Percentiles rank a stretch among this genome's conserved stretches.
These are phyloP conservation scores for Pseudomugil gertrudae DNA, from an alignment of 2,797 vertebrate genomes.

Conservation along the genomic window DNA sequence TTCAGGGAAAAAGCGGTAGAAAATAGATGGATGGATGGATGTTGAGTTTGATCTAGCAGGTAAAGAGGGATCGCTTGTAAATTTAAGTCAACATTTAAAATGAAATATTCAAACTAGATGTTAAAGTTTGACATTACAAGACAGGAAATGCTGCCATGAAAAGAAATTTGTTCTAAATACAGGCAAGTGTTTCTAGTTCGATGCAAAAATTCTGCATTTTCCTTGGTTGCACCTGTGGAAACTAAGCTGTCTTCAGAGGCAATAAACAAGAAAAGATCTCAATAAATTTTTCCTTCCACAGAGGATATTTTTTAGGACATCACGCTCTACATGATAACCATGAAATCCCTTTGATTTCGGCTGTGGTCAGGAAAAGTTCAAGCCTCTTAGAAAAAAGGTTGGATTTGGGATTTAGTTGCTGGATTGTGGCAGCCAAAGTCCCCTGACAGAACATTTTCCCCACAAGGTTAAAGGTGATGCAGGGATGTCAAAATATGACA, in stretches of 20 bases:
- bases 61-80: not conserved
- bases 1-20: too few species aligned
- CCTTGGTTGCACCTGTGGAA: constrained; percentile 63
- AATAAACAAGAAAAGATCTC: constrained; percentile 64
- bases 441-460: constrained; percentile 65
- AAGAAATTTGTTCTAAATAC: not conserved
- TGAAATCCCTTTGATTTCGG: constrained; percentile 81
- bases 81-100: not conserved
- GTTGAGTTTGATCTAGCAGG: not conserved
- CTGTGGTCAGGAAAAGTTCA: constrained; percentile 82
- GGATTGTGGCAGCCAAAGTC: constrained; percentile 64
- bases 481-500: constrained; percentile 76
- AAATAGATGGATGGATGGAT: too few species aligned
- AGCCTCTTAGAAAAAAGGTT: constrained; percentile 56
- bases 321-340: constrained; percentile 73
- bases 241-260: constrained; percentile 32
- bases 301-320: constrained; percentile 53
- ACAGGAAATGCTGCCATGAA: not conserved
- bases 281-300: constrained; percentile 51
- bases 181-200: not conserved
- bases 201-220: not conserved
- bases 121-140: not conserved
- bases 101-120: not conserved
- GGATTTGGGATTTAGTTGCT: constrained; percentile 75
- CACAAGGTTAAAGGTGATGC: constrained; percentile 71